Evolutionary conservation across 2,113 vertebrate species (phyloP).

Genomic region (Thamnophis sirtalis): DNA sequence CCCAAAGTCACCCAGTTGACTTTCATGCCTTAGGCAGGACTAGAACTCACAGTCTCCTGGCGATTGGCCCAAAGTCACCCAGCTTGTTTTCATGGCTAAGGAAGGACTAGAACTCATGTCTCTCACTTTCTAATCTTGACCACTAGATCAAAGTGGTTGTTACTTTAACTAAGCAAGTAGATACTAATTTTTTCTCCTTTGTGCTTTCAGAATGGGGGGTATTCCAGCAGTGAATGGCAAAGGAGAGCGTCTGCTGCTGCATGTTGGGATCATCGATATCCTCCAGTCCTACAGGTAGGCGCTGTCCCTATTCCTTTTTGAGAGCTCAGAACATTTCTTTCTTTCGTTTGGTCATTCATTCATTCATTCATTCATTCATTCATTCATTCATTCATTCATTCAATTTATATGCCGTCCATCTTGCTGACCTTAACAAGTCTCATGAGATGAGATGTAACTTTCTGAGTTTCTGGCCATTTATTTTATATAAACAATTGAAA

Average conservation of each 20-base stretch:
- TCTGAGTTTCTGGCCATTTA: too few relatives aligned
- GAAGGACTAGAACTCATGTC: not conserved
- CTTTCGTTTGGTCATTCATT: not conserved
- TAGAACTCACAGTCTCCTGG: too few relatives aligned
- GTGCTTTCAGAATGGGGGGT: constrained; percentile 86
- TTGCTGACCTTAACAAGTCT: not conserved
- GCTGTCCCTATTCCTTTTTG: not conserved
- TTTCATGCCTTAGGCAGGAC: not conserved
- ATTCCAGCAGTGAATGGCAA: constrained; percentile 93
- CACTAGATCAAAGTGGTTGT: not conserved
- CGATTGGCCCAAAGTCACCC: too few relatives aligned
- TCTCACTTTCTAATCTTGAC: not conserved
- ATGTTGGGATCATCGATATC: constrained; percentile 95
- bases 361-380: too few relatives aligned
- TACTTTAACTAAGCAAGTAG: not conserved
- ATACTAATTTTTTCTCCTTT: not conserved
- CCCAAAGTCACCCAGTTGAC: not conserved
- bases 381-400: not conserved
- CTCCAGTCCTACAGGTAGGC: constrained; percentile 92
- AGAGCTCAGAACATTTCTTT: not conserved
- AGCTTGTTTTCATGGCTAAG: too few relatives aligned
- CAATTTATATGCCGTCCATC: not conserved
- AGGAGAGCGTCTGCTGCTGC: constrained; percentile 89
- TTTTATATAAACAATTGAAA: not conserved
- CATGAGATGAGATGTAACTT: not conserved